These are phyloP conservation scores for Coregonus clupeaformis DNA, from an alignment of 2,113 vertebrate genomes.

Conservation along the genomic window DNA sequence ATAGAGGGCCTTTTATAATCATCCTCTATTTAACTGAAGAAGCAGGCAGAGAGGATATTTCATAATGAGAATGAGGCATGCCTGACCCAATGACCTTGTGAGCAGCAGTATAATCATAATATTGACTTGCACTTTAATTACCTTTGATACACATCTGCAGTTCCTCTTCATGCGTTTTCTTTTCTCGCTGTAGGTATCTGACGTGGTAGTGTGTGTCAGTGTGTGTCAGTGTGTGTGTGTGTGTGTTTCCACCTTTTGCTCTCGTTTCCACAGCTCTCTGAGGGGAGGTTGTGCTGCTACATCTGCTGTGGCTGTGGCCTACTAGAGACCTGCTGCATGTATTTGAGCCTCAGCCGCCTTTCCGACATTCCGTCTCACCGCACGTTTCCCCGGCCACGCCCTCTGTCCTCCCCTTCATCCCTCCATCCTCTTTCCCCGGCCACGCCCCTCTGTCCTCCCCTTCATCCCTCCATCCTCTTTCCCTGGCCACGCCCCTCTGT, in stretches of 20 bases:
- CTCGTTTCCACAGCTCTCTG: not conserved
- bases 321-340: constrained; percentile 18
- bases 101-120: constrained; percentile 20
- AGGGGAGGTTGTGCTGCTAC: constrained; percentile 44
- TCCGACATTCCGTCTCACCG: constrained; percentile 53
- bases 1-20: not conserved
- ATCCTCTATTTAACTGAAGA: constrained; percentile 47
- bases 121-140: constrained; percentile 41
- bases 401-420: constrained; percentile 5
- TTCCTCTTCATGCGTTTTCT: constrained; percentile 48
- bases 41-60: not conserved
- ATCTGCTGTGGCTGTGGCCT: constrained; percentile 4
- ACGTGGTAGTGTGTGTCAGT: constrained; percentile 43
- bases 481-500: constrained; percentile 5
- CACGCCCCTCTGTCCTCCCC: constrained; percentile 7
- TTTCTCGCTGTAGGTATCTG: constrained; percentile 3
- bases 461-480: constrained; percentile 26
- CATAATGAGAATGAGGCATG: not conserved
- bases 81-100: constrained; percentile 15
- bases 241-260: constrained; percentile 39
- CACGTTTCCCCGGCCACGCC: constrained; percentile 20
- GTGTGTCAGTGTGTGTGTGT: constrained; percentile 66
- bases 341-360: constrained; percentile 20
- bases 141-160: constrained; percentile 19
- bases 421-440: constrained; percentile 40